Evolutionary conservation across 2,797 vertebrate genomes (phyloP).

Genomic region (Phrynocephalus forsythii): DNA sequence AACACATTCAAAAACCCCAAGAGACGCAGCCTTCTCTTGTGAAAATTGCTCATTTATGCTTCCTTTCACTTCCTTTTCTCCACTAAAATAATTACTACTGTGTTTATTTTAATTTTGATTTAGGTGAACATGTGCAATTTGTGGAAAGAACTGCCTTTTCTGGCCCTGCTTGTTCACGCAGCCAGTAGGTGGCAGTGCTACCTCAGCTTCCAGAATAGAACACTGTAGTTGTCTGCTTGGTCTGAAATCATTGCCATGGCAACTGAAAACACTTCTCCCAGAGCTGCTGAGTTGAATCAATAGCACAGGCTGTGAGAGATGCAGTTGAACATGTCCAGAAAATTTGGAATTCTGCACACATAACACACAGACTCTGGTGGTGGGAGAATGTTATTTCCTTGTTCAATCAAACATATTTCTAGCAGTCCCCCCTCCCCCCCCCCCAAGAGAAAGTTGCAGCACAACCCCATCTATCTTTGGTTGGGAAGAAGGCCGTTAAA

Average conservation of each 20-base stretch:
- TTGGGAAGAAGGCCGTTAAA: background rate
- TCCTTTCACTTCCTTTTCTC: background rate
- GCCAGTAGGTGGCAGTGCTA: conserved; percentile 28
- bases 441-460: background rate
- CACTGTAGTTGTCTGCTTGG: background rate
- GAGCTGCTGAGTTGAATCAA: conserved; percentile 15
- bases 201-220: background rate
- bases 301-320: conserved; percentile 16
- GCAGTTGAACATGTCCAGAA: conserved; percentile 10
- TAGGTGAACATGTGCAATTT: background rate
- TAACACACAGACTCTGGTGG: background rate
- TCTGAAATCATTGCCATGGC: conserved; percentile 11
- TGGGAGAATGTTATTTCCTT: conserved; percentile 12
- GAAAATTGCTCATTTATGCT: background rate
- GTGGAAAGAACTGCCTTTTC: background rate
- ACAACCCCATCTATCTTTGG: background rate
- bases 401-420: conserved; percentile 18
- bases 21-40: background rate
- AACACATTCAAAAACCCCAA: no score
- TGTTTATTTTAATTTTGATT: background rate
- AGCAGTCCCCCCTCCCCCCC: background rate
- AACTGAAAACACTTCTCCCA: conserved; percentile 31
- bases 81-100: background rate
- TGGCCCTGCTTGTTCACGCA: background rate
- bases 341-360: conserved; percentile 13